Evolutionary conservation across 2,797 vertebrate genomes (phyloP), one percentile per base, ranked within the genome.

Genomic region (Denticeps clupeoides): DNA sequence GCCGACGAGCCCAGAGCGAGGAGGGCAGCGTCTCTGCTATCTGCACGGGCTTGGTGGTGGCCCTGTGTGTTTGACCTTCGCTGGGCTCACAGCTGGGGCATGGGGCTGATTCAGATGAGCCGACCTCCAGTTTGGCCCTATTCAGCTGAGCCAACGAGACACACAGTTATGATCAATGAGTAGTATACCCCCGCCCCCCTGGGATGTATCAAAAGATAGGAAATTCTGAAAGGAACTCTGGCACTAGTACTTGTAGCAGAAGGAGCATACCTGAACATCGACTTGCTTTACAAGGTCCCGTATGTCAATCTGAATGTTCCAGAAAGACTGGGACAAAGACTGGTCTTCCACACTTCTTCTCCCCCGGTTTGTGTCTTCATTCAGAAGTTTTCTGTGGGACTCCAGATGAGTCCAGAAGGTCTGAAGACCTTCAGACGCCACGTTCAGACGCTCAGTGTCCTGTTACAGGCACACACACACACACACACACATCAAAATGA

Each of bases 201-300:
- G n/a, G n/a, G n/a, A n/a, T n/a, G n/a, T n/a, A n/a, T n/a, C n/a
- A n/a, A n/a, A n/a, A n/a, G n/a, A n/a, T n/a, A n/a, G n/a, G n/a
- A n/a, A n/a, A n/a, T n/a, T n/a, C n/a, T n/a, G n/a, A n/a, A n/a
- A n/a, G n/a, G n/a, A n/a, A n/a, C n/a, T n/a, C n/a, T n/a, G n/a
- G 25, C 23, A 7, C 13, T 7, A 18, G 11, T 25, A 16, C 7
- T 27, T 10, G 18, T 9, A 28, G 26, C 24, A 24, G 10, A 13
- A 11, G 24, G 2, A 5, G 27, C n/a, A 27, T 51, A 80, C 82
- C 77, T 85, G 77, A 47, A 11, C 61, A 56, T 58, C 74, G 49
- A 81, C 63, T 63, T 80, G 67, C 44, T 3, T 65, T 38, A 83
- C 75, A 47, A 87, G 73, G 58, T 87, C 83, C 16, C 76, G 63